Conservation (phyloP, 2,113 vertebrate genomes). For the Stictonetta naevosa region DNA sequence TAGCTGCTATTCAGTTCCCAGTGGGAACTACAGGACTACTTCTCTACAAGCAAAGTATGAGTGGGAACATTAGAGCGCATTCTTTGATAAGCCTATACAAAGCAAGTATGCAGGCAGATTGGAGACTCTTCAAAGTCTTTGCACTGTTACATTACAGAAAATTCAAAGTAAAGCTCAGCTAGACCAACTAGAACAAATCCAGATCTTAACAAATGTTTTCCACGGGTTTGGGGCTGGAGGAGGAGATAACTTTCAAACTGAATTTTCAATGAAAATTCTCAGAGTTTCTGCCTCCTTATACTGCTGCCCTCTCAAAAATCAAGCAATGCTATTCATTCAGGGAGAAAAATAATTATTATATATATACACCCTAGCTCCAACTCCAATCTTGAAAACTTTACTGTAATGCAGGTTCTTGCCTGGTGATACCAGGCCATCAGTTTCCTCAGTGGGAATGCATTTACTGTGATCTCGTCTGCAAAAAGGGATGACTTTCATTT, state of each 20-base stretch:
- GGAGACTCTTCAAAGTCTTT: neutral
- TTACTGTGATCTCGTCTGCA: neutral
- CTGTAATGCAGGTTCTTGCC: neutral
- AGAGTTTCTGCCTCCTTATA: neutral
- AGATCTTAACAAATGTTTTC: neutral
- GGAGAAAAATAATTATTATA: neutral
- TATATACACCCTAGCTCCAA: neutral
- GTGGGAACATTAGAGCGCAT: neutral
- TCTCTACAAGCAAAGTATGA: neutral
- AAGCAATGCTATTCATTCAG: neutral
- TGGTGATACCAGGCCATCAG: neutral
- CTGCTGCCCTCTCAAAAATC: too few relatives aligned
- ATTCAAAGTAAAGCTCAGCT: neutral
- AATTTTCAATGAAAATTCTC: neutral
- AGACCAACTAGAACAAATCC: neutral
- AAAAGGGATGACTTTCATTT: neutral
- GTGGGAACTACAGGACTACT: neutral
- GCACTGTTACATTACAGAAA: neutral
- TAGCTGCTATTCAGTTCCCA: neutral
- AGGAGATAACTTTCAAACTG: neutral
- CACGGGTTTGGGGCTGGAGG: neutral
- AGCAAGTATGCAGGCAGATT: neutral
- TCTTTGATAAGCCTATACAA: neutral
- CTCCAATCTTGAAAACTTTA: neutral
- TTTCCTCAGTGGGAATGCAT: neutral